Base-by-base conservation (phyloP, 2,888 invertebrate species). In the Pecten maximus region DNA sequence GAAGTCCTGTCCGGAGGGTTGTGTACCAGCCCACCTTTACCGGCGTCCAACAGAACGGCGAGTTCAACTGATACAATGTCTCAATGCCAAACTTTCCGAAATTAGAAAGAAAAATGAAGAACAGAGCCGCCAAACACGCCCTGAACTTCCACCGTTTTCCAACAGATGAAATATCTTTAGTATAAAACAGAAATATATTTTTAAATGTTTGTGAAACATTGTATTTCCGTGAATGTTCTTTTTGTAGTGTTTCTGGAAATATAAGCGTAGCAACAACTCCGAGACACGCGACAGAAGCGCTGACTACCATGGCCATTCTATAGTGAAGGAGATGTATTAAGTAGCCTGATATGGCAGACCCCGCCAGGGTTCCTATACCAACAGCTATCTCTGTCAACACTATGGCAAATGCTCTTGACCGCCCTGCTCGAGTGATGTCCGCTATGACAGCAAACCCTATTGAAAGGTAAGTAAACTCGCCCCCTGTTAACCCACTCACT, bases 31-130 rank as follows among this genome's bases (percentile, higher is more conserved):
- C 94, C 16, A 94, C 92, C 44, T 92, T 92, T n/a, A 91, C 92
- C 0, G 94, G 86, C 12, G 91, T 88, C 94, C 94, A 94, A 89
- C 94, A 94, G 90, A 94, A 93, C 40, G 94, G 94, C 23, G 90
- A 74, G 48, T 93, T 93, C 39, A 94, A 54, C 86, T 93, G 93
- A 74, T 93, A 94, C 40, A 94, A 88, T 15, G 93, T 93, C 40
- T 94, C 94, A 87, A 94, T 87, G 28, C 89, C 87, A 15, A 74
- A 60, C 35, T 92, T 88, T 23, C 90, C 90, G 10, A 88, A 74
- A 19, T 48, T 44, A 23, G 90, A 54, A 2, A 90, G 35, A 40
- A 44, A 39, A 35, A 60, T 90, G 40, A 93, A 92, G 12, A 91
- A 87, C 87, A 94, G 93, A 19, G 88, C 89, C 8, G 89, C 2